A percentile compares a stretch with the other conserved stretches of the same genome.
These are phyloP conservation scores for Uromys caudimaculatus DNA, from an alignment of 2,797 vertebrate genomes.

Conservation along the genomic window DNA sequence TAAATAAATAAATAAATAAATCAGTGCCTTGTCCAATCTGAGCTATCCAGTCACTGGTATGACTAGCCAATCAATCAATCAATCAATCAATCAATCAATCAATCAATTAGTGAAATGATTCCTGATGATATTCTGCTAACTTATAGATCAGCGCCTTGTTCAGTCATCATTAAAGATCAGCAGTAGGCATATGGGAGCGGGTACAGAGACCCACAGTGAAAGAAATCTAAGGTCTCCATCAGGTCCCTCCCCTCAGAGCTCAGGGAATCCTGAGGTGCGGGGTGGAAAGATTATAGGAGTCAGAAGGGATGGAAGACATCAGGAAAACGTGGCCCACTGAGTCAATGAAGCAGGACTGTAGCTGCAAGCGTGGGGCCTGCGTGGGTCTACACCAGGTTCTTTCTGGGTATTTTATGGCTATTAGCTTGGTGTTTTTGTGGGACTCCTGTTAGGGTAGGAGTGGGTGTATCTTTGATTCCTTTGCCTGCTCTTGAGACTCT, in stretches of 20 bases:
- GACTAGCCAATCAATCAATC: not conserved
- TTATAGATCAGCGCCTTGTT: too few species aligned
- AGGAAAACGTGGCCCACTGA: not conserved
- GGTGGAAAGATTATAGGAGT: too few species aligned
- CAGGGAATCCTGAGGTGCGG: not conserved
- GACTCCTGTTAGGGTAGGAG: not conserved
- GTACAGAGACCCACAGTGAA: too few species aligned
- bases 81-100: not conserved
- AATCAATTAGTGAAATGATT: not conserved
- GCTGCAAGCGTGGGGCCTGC: too few species aligned
- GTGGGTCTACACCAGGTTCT: not conserved
- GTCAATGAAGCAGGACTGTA: not conserved
- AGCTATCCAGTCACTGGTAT: not conserved
- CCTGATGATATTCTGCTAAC: not conserved
- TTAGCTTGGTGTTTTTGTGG: not conserved
- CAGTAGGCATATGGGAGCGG: not conserved
- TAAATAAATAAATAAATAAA: not conserved
- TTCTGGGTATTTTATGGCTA: not conserved
- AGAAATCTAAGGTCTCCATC: not conserved
- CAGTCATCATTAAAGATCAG: not conserved
- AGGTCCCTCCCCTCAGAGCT: too few species aligned
- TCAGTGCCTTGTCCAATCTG: not conserved
- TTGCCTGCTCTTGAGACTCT: too few species aligned
- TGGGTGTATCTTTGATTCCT: not conserved
- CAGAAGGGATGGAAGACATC: not conserved